Evolutionary conservation across 1,140 invertebrate genomes (phyloP), one percentile per base, ranked within the genome.

Genomic region (Helicoverpa zea): DNA sequence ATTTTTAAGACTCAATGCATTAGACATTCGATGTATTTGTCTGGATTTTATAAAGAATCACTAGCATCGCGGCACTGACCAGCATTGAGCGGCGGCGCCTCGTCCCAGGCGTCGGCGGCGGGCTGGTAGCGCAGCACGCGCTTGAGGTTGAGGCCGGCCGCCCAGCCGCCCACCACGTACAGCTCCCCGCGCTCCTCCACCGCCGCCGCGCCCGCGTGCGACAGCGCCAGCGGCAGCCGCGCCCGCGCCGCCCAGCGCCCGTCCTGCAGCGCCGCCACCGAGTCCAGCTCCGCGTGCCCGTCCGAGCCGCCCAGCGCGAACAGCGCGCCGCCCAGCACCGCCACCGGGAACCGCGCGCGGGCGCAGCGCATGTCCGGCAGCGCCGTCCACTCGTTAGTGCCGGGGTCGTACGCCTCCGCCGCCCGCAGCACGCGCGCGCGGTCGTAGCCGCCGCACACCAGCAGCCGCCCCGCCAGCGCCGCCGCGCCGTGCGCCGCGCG

Each of bases 231-330:
- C 14, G 96, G 96, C 81, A 98, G 91, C 47, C 95, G 93, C 2
- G 96, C 95, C n/a, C 96, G 91, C 66, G 94, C 92, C 1, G 91
- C 94, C 98, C 98, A 98, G 35, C 59, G 81, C 96, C 96, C 54
- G 95, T 90, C 23, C 73, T 7, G n/a, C 12, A 82, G 51, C 78
- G 79, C 82, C 79, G 87, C 75, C 92, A 96, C 98, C 97, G 98
- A 86, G 96, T 96, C 74, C 95, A 92, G 18, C n/a, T 91, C 90
- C 2, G 84, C 81, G 81, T 90, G 89, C 13, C 98, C 98, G 93
- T 98, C 97, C 76, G 97, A 97, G 9, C 98, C 98, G 14, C 97
- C 97, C 76, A 98, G 95, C 13, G 97, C 98, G 92, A 97, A 98
- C 2, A 98, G 95, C 78, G 96, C 96, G 72, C 96, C 96, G 64